Conservation (phyloP, 1,140 invertebrate genomes). For the Chrysomallon squamiferum region DNA sequence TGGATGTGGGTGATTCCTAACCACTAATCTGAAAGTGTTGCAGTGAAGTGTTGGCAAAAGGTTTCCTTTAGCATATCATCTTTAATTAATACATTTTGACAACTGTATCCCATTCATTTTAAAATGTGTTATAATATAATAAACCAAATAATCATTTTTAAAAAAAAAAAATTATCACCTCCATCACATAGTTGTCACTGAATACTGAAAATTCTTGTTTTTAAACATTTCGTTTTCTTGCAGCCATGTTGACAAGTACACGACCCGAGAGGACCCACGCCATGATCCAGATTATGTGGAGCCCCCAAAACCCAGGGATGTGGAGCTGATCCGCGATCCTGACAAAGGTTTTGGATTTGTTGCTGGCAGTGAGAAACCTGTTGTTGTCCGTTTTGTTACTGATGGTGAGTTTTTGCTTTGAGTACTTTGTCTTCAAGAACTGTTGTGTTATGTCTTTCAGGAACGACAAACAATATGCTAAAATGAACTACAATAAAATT, state of each 20-base stretch:
- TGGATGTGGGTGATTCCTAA: no score
- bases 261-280: conserved; percentile 82
- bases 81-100: no score
- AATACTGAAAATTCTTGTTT: no score
- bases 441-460: not conserved
- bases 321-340: conserved; percentile 74
- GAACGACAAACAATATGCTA: not conserved
- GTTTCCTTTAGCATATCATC: no score
- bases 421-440: not conserved
- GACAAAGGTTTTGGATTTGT: conserved; percentile 91
- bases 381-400: conserved; percentile 80
- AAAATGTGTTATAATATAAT: no score
- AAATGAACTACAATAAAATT: not conserved
- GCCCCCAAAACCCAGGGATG: conserved; percentile 77
- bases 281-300: conserved; percentile 67
- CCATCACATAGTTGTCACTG: no score
- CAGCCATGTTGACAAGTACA: conserved; percentile 89
- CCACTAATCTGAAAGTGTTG: no score
- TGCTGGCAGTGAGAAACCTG: conserved; percentile 88
- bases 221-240: conserved; percentile 60
- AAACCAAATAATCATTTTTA: no score
- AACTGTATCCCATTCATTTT: no score
- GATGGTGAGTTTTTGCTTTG: conserved; percentile 59
- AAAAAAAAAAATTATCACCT: no score
- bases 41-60: no score